Conservation (phyloP, 2,113 vertebrate genomes). For the Pungitius pungitius region DNA sequence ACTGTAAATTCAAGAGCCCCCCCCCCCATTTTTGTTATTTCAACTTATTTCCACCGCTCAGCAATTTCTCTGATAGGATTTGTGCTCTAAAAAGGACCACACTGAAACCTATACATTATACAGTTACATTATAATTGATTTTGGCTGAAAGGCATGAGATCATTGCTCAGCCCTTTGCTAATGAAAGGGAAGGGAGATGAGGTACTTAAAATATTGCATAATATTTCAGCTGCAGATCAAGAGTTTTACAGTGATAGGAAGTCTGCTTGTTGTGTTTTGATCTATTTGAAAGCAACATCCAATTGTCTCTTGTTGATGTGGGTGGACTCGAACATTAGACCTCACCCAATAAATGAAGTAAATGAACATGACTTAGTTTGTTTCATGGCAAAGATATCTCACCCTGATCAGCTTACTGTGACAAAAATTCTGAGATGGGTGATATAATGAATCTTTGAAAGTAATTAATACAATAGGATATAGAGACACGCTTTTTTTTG, state of each 20-base stretch:
- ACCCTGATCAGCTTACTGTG: no score
- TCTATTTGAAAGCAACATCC: slow-evolving; percentile 34
- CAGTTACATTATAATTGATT: slow-evolving; percentile 38
- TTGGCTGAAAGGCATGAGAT: slow-evolving; percentile 42
- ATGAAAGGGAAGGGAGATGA: slow-evolving; percentile 36
- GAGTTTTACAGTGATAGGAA: slow-evolving; percentile 51
- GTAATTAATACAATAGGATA: not conserved
- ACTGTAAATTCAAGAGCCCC: slow-evolving; percentile 46
- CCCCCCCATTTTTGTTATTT: slow-evolving; percentile 37
- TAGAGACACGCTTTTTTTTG: no score
- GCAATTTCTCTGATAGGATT: slow-evolving; percentile 24
- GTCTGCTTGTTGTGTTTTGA: slow-evolving; percentile 33
- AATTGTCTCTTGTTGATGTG: not conserved
- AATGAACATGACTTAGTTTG: slow-evolving; percentile 19
- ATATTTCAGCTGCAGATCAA: slow-evolving; percentile 32
- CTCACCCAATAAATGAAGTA: not conserved
- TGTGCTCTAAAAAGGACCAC: slow-evolving; percentile 17
- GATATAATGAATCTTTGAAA: slow-evolving; percentile 4
- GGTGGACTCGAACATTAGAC: slow-evolving; percentile 8
- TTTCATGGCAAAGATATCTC: not conserved
- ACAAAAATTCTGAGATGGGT: slow-evolving; percentile 20
- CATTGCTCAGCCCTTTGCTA: slow-evolving; percentile 44
- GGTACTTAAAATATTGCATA: slow-evolving; percentile 43
- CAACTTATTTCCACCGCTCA: slow-evolving; percentile 30
- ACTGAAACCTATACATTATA: slow-evolving; percentile 26